A percentile compares a stretch with the other conserved stretches of the same genome.
phyloP scores from a whole-genome alignment of 2,888 invertebrate species.

The Acanthococcus lagerstroemiae region DNA sequence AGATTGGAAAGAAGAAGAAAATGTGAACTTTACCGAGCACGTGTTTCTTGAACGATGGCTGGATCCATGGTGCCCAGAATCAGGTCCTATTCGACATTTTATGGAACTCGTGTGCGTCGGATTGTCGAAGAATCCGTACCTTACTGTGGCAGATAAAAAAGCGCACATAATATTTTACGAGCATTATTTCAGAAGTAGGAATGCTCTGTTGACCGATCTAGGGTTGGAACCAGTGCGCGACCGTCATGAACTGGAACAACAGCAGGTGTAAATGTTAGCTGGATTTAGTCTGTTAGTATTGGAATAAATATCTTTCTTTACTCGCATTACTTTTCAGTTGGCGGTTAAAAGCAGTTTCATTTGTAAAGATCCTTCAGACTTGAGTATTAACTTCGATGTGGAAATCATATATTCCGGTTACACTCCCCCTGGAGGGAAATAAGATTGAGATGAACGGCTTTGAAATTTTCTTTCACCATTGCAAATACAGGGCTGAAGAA shows the following conservation, averaged over 20 bases:
- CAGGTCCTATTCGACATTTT: slow-evolving; percentile 86
- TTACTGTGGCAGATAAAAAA: slow-evolving; percentile 75
- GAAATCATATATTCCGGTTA: too few species aligned
- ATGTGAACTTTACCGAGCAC: slow-evolving; percentile 82
- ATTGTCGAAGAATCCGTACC: slow-evolving; percentile 85
- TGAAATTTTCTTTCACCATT: too few species aligned
- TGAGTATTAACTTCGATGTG: too few species aligned
- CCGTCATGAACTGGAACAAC: slow-evolving; percentile 33
- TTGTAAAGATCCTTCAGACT: too few species aligned
- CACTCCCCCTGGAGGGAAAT: too few species aligned
- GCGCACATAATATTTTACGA: slow-evolving; percentile 87
- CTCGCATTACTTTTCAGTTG: too few species aligned
- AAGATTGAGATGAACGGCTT: too few species aligned
- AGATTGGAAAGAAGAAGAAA: slow-evolving; percentile 57
- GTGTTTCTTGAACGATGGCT: slow-evolving; percentile 81
- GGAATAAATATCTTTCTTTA: too few species aligned
- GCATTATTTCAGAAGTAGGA: slow-evolving; percentile 76
- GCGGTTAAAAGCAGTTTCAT: too few species aligned
- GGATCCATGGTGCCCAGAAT: slow-evolving; percentile 77
- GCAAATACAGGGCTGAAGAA: too few species aligned
- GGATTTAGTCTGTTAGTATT: too few species aligned
- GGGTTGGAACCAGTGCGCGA: slow-evolving; percentile 43
- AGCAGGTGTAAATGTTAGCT: too few species aligned
- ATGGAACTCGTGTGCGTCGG: slow-evolving; percentile 95
- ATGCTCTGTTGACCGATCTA: slow-evolving; percentile 55